These are phyloP conservation scores for Podiceps cristatus DNA, from an alignment of 2,113 vertebrate genomes.

Conservation along the genomic window DNA sequence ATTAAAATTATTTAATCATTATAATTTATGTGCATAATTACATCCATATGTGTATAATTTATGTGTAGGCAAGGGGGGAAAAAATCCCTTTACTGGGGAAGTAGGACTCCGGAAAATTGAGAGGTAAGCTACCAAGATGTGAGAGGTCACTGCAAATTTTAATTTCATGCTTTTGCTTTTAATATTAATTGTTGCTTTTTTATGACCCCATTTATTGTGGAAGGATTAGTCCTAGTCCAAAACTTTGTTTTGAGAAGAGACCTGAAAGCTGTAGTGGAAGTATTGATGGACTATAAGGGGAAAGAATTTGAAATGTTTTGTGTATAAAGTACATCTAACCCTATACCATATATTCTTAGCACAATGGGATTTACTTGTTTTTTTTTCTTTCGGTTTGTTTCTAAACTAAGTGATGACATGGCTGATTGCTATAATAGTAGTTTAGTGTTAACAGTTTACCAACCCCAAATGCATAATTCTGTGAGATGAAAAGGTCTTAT, in stretches of 20 bases:
- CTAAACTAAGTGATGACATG: not conserved
- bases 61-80: not conserved
- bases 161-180: not conserved
- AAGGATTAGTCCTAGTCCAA: not conserved
- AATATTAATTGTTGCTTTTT: not conserved
- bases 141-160: not conserved
- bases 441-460: not conserved
- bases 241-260: not conserved
- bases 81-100: not conserved
- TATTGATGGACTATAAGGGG: not conserved
- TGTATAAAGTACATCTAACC: rapidly evolving
- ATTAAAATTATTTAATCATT: not conserved
- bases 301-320: not conserved
- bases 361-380: not conserved
- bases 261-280: not conserved
- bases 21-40: conserved; percentile 13
- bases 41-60: not conserved
- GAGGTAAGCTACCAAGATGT: not conserved
- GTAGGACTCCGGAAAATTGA: not conserved
- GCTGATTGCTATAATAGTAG: not conserved
- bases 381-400: not conserved
- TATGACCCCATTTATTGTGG: not conserved
- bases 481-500: not conserved
- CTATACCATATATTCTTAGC: rapidly evolving
- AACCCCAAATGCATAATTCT: not conserved